Evolutionary conservation across 1,140 invertebrate species (phyloP), one percentile per base, ranked within the genome.

Genomic region (Temnothorax nylanderi): DNA sequence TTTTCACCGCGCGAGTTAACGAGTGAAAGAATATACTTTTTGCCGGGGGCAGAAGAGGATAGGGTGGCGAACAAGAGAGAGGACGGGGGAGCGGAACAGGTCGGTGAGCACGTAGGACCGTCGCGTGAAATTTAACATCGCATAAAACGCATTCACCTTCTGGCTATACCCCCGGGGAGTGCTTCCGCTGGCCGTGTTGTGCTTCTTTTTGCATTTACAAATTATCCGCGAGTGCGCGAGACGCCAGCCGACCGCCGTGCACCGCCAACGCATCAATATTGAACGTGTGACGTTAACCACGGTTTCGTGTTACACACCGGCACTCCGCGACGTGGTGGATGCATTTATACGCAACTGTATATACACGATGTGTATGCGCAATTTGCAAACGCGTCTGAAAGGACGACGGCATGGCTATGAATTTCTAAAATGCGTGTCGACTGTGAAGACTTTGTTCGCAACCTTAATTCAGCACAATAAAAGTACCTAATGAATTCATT

Each of bases 201-300:
- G 41, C 13, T 67, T 54, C 77, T 81, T 69, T 81, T 81, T 81
- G 77, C 34, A 56, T 56, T 69, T 80, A 80, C 62, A 69, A 80
- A 80, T 81, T 81, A 81, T 69, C 34, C 62, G 47, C 77, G 64
- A 69, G 77, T 26, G 21, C 34, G 58, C 21, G 41, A 32, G 71
- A 56, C 49, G 72, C 34, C 72, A 32, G 18, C 65, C 71, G 51
- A 10, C 8, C 41, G 16, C 47, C 26, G 69, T 18, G 34, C 10
- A 26, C 58, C 26, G 62, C 74, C 62, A 16, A 60, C 74, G 54
- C 77, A 80, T 80, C 62, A 81, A 81, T 81, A 81, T 81, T 81
- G 64, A 81, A 81, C 34, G 16, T 51, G 77, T 26, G 47, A 67
- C 77, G 34, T 69, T 69, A 69, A 80, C 77, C 62, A 67, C 77